Conservation (phyloP, 2,797 vertebrate species). For the Pipistrellus kuhlii region DNA sequence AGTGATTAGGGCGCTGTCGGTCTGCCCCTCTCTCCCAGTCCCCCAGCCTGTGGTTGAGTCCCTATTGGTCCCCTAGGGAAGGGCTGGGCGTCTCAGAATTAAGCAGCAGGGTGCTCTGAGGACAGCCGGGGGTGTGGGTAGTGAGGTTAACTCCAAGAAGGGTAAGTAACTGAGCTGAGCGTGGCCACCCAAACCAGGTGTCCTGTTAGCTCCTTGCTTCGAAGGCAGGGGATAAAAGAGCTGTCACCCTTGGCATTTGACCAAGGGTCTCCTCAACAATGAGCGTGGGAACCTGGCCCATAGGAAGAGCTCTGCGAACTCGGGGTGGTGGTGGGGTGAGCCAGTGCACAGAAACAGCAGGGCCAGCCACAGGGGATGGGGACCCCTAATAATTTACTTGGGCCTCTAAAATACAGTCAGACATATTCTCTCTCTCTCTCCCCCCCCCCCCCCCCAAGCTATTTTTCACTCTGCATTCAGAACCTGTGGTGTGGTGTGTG, state of each 20-base stretch:
- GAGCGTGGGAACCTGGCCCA: neutral
- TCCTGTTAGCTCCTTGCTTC: neutral
- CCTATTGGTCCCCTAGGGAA: neutral
- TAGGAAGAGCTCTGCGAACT: neutral
- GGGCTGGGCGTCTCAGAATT: neutral
- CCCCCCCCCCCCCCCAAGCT: neutral
- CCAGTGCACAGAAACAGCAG: neutral
- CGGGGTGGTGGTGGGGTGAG: neutral
- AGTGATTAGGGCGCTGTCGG: neutral
- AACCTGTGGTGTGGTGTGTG: neutral
- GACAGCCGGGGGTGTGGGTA: neutral
- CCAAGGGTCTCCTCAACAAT: neutral
- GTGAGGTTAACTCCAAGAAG: neutral
- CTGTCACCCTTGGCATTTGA: neutral
- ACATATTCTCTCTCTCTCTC: neutral
- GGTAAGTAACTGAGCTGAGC: neutral
- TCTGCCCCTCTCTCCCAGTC: neutral
- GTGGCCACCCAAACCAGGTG: neutral
- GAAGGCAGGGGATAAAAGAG: neutral
- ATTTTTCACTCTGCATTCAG: neutral
- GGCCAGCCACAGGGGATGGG: too few relatives aligned
- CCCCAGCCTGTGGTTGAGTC: neutral
- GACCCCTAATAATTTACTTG: neutral
- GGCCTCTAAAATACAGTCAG: neutral
- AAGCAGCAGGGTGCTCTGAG: neutral